Evolutionary conservation across 2,888 invertebrate genomes (phyloP), one percentile per base, ranked within the genome.

Genomic region (Catocala sponsa): DNA sequence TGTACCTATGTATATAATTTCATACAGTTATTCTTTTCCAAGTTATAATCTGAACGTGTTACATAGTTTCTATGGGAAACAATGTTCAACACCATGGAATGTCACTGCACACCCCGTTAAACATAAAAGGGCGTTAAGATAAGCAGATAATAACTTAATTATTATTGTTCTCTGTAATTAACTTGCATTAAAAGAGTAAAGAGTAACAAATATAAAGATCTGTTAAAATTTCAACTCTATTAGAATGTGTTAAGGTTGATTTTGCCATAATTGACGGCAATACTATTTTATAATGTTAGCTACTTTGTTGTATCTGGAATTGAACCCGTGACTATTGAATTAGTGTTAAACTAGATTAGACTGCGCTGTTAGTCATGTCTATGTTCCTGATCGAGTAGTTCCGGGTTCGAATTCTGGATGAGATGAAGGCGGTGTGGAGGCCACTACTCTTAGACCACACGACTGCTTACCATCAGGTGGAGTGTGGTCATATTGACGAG

Each of bases 71-170:
- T 10, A 48, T 71, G 70, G 44, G 64, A 71, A 59, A 38, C 51
- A 15, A 62, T 1, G 25, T 9, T 35, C 25, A n/a, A 41, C 43
- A 25, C 42, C 50, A 50, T 41, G 50, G 70, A 70, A 70, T 70
- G 70, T 59, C 54, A 57, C 70, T 70, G 67, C 59, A 15, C 44
- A 64, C 64, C 50, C 53, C 32, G 52, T 50, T 64, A 58, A 13
- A 57, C 43, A 43, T 60, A 63, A 10, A 53, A 42, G 25, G 15
- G 53, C 56, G 55, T 71, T 68, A 71, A 68, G 68, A 48, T 70
- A 64, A 59, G 15, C 42, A 41, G 46, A 49, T 54, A 58, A 62
- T 56, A 59, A 70, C 55, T 59, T 69, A n/a, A 61, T 65, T 61
- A 65, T 43, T 15, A 50, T 62, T 11, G 12, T 61, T 43, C 46